Percentiles rank a stretch among this genome's conserved stretches.
phyloP scores from a whole-genome alignment of 92 coral and sea anemone genomes.

The Meandrina meandrites region DNA sequence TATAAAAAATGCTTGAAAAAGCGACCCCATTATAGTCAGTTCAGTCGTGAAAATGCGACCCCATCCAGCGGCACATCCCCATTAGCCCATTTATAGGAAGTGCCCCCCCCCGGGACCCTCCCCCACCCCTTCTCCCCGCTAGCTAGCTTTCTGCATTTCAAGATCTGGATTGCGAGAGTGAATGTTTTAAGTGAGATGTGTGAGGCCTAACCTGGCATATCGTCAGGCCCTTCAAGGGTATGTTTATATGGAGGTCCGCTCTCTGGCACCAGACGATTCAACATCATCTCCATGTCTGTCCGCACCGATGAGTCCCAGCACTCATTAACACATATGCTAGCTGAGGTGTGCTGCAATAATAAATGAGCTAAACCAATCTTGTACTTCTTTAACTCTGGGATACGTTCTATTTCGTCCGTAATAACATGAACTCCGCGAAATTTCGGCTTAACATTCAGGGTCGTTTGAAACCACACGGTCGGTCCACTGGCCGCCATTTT shows the following conservation, averaged over 20 bases:
- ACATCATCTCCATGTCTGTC: constrained; percentile 97
- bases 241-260: constrained; percentile 85
- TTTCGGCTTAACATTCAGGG: constrained; percentile 63
- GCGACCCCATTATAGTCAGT: no score
- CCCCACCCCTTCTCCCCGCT: neutral
- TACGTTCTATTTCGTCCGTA: constrained; percentile 78
- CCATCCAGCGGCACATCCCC: no score
- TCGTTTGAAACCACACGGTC: constrained; percentile 84
- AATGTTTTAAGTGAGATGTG: neutral
- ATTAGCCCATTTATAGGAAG: no score
- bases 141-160: no score
- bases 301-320: constrained; percentile 95
- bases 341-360: constrained; percentile 91
- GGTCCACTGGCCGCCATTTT: constrained; percentile 50
- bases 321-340: constrained; percentile 91
- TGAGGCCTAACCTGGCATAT: constrained; percentile 88
- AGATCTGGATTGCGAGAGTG: no score
- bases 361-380: constrained; percentile 91
- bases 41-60: no score
- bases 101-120: no score
- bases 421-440: constrained; percentile 86
- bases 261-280: constrained; percentile 91
- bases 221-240: constrained; percentile 93
- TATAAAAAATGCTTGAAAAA: no score
- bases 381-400: constrained; percentile 91